Evolutionary conservation across 2,888 invertebrate species (phyloP), one percentile per base, ranked within the genome.

Genomic region (Aporophyla nigra): DNA sequence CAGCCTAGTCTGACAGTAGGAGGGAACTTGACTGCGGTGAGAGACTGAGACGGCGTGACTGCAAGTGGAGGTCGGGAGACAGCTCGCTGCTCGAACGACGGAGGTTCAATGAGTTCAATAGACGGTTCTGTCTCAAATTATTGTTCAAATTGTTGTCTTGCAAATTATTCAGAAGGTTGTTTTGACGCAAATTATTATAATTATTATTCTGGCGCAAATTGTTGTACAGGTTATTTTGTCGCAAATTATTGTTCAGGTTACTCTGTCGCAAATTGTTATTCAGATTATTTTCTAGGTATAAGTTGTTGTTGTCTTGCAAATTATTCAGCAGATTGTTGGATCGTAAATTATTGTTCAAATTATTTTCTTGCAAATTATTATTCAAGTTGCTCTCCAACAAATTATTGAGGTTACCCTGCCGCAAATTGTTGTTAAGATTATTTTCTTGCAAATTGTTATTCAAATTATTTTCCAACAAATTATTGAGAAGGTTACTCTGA

Each of bases 331-430:
- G 4, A 65, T 21, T 65, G 21, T 16, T 66, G 3, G 16, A 9
- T 51, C 51, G 66, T 33, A 66, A 51, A 24, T 49, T 49, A 6
- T 49, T 24, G 33, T 43, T 9, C 21, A 53, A 19, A 46, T 62
- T 74, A 14, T 43, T 53, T 24, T 19, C 6, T 27, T 16, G 24
- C 54, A 72, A 72, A n/a, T 73, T 66, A 21, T 67, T 46, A 12
- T 27, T 56, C 24, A n/a, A 43, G n/a, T 40, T 40, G 14, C 40
- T 40, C 2, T 56, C 27, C 43, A 56, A n/a, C 7, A 27, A 21
- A 56, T 56, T 56, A 16, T 54, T 46, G 21, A 5, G 19, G 24
- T 59, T 69, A 12, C 4, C 59, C 16, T 27, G 21, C 2, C 58
- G 5, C n/a, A 74, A 43, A 51, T 70, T 59, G 7, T 56, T n/a